Base-by-base conservation (phyloP, 2,113 vertebrate genomes). In the Pyrgilauda ruficollis region DNA sequence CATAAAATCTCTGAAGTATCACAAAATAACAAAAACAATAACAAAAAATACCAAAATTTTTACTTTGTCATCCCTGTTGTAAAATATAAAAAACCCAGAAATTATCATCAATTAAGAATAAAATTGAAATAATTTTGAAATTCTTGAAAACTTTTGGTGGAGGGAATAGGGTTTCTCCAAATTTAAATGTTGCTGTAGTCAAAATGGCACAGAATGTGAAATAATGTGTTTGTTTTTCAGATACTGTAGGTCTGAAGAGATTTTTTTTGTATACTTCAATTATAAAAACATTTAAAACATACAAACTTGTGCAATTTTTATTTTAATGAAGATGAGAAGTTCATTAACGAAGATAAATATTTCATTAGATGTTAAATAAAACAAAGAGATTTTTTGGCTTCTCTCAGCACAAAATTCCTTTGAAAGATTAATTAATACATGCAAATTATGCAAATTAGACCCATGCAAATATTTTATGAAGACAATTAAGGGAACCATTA, bases 341-440 rank as follows among this genome's bases (percentile, higher is more conserved):
- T 99, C 98, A 99, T 99, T 99, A 99, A 99, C 98, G 98, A 99
- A 98, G 98, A 99, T 99, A 99, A 99, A 99, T 99, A 99, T 99
- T 99, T 99, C 98, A 99, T 99, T 99, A 99, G 99, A 99, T 99
- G 98, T 99, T 99, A 99, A 99, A 99, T 99, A 99, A 99, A 99
- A 99, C 99, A 99, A 99, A 99, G 98, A 98, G 98, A 98, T 98
- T 99, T 99, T 99, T 99, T 99, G 99, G 99, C 99, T 99, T 99
- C 99, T 99, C 99, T 99, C 99, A 99, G 99, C 99, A 99, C 98
- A 99, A 99, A 99, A 99, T 99, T 99, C 99, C 99, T 99, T 99
- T 99, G 99, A 99, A 99, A 99, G 99, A 99, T 99, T 99, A 99
- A 99, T 99, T 99, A 99, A 99, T 99, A 99, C 99, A 99, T 99